phyloP scores from a whole-genome alignment of 1,140 invertebrate genomes.

The Zelostemma sp. region DNA sequence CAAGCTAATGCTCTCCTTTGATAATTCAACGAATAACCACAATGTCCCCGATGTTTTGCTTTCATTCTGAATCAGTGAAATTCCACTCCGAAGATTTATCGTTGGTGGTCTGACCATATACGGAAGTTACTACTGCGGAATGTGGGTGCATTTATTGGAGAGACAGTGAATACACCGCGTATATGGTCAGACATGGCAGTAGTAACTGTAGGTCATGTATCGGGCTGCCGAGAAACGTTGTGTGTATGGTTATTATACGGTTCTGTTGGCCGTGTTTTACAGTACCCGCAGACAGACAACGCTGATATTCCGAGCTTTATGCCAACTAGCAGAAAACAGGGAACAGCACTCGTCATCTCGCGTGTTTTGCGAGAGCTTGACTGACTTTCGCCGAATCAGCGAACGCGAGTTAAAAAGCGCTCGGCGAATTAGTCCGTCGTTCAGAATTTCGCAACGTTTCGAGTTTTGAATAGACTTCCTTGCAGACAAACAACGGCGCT shows the following conservation, averaged over 20 bases:
- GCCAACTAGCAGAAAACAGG: constrained; percentile 42
- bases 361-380: neutral
- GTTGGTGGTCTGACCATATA: too few relatives aligned
- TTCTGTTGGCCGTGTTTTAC: constrained; percentile 29
- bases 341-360: constrained; percentile 28
- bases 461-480: too few relatives aligned
- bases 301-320: constrained; percentile 39
- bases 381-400: constrained; percentile 19
- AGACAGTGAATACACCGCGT: neutral
- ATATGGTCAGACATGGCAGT: neutral
- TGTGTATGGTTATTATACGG: constrained; percentile 51
- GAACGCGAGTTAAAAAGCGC: constrained; percentile 28
- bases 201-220: constrained; percentile 25
- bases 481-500: too few relatives aligned
- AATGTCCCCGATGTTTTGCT: too few relatives aligned
- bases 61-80: too few relatives aligned
- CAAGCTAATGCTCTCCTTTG: neutral
- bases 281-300: constrained; percentile 21
- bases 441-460: constrained; percentile 14
- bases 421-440: constrained; percentile 35
- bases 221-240: constrained; percentile 25
- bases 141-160: too few relatives aligned
- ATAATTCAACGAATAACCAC: too few relatives aligned
- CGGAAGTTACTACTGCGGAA: too few relatives aligned
- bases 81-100: too few relatives aligned